Percentiles rank a stretch among this genome's conserved stretches.
Conservation (phyloP, 2,797 vertebrate species). For the Staurois parvus region DNA sequence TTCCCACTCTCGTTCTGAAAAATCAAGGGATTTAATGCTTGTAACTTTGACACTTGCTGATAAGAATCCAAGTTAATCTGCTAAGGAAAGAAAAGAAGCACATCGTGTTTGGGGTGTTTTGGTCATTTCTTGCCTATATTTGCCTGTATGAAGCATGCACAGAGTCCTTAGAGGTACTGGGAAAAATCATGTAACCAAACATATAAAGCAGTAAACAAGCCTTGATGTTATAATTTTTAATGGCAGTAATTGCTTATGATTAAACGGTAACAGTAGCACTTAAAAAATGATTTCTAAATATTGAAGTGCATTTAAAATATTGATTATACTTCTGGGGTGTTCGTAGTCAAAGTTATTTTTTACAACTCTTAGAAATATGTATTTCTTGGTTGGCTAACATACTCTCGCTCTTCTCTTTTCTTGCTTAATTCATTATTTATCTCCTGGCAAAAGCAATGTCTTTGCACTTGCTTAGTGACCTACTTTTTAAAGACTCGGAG, state of each 20-base stretch:
- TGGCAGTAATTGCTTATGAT: neutral
- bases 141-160: neutral
- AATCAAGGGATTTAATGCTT: conserved; percentile 42
- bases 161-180: neutral
- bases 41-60: conserved; percentile 35
- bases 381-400: conserved; percentile 30
- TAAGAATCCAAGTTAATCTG: conserved; percentile 37
- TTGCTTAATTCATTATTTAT: conserved; percentile 58
- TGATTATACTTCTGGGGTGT: conserved; percentile 13
- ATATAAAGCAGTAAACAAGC: conserved; percentile 10
- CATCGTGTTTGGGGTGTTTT: neutral
- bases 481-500: conserved; percentile 45
- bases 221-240: conserved; percentile 3
- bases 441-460: conserved; percentile 45
- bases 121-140: neutral
- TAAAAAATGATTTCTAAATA: conserved; percentile 7
- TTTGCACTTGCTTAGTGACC: conserved; percentile 50
- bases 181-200: neutral
- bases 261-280: neutral
- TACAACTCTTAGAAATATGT: conserved; percentile 26
- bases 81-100: neutral
- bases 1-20: conserved; percentile 9
- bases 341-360: conserved; percentile 30
- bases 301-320: conserved; percentile 19
- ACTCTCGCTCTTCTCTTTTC: conserved; percentile 26